Percentiles rank a stretch among this genome's conserved stretches.
phyloP scores from a whole-genome alignment of 2,113 vertebrate genomes.

The Mastomys natalensis region DNA sequence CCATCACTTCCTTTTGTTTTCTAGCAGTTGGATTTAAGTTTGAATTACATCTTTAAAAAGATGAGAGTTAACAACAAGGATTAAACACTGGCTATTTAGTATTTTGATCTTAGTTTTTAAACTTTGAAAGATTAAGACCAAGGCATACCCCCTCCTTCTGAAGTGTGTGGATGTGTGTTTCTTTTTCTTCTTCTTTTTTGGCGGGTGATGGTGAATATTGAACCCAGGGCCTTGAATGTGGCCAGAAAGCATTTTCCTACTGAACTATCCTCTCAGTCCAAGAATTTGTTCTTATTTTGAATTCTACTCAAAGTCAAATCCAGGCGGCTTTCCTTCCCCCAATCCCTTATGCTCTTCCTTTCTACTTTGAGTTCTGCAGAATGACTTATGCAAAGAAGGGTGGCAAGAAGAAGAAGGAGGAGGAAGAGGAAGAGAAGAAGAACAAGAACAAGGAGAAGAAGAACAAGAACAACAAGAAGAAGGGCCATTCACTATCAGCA shows the following conservation, averaged over 20 bases:
- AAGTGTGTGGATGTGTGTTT: background rate
- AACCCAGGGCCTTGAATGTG: background rate
- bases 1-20: background rate
- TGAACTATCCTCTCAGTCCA: background rate
- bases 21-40: conserved; percentile 50
- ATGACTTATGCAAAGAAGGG: background rate
- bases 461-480: too few species aligned
- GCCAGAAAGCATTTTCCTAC: background rate
- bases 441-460: too few species aligned
- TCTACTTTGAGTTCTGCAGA: background rate
- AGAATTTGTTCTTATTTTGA: background rate
- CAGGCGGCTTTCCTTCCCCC: background rate
- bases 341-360: background rate
- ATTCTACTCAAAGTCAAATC: background rate
- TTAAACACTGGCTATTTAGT: conserved; percentile 47
- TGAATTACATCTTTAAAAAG: conserved; percentile 29
- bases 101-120: conserved; percentile 54
- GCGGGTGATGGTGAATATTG: too few species aligned
- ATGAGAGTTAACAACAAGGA: conserved; percentile 53
- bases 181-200: background rate
- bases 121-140: background rate
- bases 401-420: background rate
- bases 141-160: background rate
- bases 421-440: background rate
- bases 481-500: background rate